Percentiles rank a stretch among this genome's conserved stretches.
Evolutionary conservation across 2,888 invertebrate species (phyloP).

Genomic region (Tridacna gigas): DNA sequence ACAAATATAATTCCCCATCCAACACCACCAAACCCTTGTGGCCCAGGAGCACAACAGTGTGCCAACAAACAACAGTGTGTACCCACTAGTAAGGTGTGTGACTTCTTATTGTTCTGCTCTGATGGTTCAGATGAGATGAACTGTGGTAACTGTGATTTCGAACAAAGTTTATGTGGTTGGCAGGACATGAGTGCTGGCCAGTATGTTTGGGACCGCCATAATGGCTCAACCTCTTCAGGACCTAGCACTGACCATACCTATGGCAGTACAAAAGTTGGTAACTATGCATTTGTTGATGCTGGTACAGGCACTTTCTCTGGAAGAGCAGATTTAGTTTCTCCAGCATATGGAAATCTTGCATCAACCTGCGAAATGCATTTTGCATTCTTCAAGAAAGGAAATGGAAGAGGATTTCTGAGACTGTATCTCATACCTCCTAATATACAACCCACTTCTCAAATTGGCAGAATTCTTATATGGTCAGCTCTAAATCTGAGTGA

Average conservation of each 20-base stretch:
- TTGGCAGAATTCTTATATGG: slow-evolving; percentile 73
- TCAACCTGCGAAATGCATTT: slow-evolving; percentile 75
- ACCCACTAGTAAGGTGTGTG: slow-evolving; percentile 72
- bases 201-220: slow-evolving; percentile 76
- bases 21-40: slow-evolving; percentile 73
- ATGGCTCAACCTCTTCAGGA: slow-evolving; percentile 73
- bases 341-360: slow-evolving; percentile 71
- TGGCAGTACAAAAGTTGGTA: slow-evolving; percentile 68
- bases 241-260: slow-evolving; percentile 79
- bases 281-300: slow-evolving; percentile 79
- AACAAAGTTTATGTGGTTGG: slow-evolving; percentile 77
- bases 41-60: slow-evolving; percentile 72
- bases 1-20: slow-evolving; percentile 58
- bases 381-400: slow-evolving; percentile 71
- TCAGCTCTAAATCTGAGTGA: slow-evolving; percentile 67
- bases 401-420: slow-evolving; percentile 62
- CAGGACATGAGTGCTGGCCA: slow-evolving; percentile 71
- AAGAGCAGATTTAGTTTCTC: slow-evolving; percentile 72
- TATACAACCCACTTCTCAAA: slow-evolving; percentile 53
- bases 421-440: slow-evolving; percentile 70
- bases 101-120: slow-evolving; percentile 74
- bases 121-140: slow-evolving; percentile 78
- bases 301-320: slow-evolving; percentile 71
- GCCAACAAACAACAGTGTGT: slow-evolving; percentile 72
- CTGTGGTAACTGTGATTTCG: slow-evolving; percentile 80